Evolutionary conservation across 2,113 vertebrate genomes (phyloP).

Genomic region (Labrus mixtus): DNA sequence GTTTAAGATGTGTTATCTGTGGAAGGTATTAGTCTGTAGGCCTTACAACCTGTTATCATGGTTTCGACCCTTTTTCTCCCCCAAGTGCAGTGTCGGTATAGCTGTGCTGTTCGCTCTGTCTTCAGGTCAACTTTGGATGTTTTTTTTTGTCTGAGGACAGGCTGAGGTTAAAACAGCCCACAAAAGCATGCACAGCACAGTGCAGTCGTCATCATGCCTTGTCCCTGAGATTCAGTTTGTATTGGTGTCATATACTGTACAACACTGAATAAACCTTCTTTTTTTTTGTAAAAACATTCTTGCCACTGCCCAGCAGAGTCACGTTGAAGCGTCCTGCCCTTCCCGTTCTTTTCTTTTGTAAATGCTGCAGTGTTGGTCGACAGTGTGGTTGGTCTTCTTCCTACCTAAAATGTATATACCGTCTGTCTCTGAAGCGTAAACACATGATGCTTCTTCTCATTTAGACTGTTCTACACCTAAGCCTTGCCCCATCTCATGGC

Average conservation of each 20-base stretch:
- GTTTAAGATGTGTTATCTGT: neutral
- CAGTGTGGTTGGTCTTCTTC: conserved; percentile 41
- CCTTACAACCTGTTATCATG: conserved; percentile 52
- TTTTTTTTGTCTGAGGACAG: conserved; percentile 14
- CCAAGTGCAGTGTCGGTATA: neutral
- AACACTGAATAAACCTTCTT: conserved; percentile 42
- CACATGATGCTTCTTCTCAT: conserved; percentile 55
- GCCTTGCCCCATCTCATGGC: conserved; percentile 60
- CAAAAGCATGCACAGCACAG: conserved; percentile 62
- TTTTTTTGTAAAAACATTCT: conserved; percentile 3
- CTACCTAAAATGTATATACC: conserved; percentile 43
- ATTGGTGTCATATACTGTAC: conserved; percentile 42
- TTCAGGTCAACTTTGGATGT: neutral
- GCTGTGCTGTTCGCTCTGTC: neutral
- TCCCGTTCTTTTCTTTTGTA: conserved; percentile 8
- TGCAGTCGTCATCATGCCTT: conserved; percentile 62
- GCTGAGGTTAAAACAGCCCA: conserved; percentile 33
- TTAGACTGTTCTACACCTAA: conserved; percentile 66
- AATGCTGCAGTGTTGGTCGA: conserved; percentile 49
- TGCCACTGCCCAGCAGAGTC: conserved; percentile 53
- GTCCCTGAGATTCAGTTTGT: conserved; percentile 55
- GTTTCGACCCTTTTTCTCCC: conserved; percentile 25
- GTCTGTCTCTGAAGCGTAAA: conserved; percentile 48
- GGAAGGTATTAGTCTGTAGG: conserved; percentile 58
- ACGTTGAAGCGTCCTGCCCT: conserved; percentile 30